Percentiles rank a stretch among this genome's conserved stretches.
Evolutionary conservation across 1,140 invertebrate species (phyloP).

Genomic region (Chionoecetes opilio): DNA sequence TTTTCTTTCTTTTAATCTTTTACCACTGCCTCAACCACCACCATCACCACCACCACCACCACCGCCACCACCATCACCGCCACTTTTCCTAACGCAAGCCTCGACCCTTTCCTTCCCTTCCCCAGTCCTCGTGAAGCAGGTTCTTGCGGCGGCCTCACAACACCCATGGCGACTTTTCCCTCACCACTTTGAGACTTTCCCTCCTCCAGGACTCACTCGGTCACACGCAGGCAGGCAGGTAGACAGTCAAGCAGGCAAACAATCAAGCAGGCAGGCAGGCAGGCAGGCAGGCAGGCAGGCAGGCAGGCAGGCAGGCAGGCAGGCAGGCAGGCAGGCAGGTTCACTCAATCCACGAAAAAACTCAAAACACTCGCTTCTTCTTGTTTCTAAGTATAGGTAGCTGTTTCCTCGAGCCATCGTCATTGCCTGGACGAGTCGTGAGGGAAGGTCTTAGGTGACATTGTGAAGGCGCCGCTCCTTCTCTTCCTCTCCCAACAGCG

Average conservation of each 20-base stretch:
- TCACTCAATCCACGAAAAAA: not conserved
- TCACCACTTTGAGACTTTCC: not conserved
- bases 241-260: too few relatives aligned
- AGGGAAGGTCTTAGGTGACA: not conserved
- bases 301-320: too few relatives aligned
- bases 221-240: not conserved
- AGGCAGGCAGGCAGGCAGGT: too few relatives aligned
- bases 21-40: too few relatives aligned
- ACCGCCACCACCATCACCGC: too few relatives aligned
- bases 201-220: not conserved
- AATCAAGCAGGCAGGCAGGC: too few relatives aligned
- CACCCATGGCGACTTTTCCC: not conserved
- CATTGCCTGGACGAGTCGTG: not conserved
- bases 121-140: not conserved
- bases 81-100: too few relatives aligned
- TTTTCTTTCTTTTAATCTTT: not conserved
- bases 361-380: not conserved
- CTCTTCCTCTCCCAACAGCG: not conserved
- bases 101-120: not conserved
- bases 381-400: not conserved
- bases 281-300: too few relatives aligned
- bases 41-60: too few relatives aligned
- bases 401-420: not conserved
- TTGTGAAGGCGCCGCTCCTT: not conserved
- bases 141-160: not conserved